Percentiles rank a stretch among this genome's conserved stretches.
Evolutionary conservation across 2,113 vertebrate genomes (phyloP).

Genomic region (Pardalotus punctatus): DNA sequence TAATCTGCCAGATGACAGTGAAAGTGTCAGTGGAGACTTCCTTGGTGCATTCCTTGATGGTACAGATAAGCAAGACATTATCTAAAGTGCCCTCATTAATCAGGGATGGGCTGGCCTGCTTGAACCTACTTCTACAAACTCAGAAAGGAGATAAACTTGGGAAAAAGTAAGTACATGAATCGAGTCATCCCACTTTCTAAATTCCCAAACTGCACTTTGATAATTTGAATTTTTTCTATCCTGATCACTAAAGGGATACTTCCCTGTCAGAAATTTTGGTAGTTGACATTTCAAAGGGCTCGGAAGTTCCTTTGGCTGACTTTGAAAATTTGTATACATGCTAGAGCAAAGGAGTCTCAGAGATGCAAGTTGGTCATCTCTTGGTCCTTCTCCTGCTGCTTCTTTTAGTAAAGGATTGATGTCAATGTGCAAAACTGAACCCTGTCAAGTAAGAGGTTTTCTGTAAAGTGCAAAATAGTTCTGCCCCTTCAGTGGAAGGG

Average conservation of each 20-base stretch:
- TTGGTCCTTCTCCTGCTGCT: background rate
- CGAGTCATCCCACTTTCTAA: background rate
- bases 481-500: background rate
- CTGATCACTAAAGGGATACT: background rate
- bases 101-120: constrained; percentile 84
- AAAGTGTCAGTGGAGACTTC: constrained; percentile 84
- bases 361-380: background rate
- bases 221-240: background rate
- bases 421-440: background rate
- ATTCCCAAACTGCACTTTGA: background rate
- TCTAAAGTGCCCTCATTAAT: constrained; percentile 72
- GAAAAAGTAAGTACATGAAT: constrained; percentile 77
- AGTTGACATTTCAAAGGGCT: background rate
- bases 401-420: background rate
- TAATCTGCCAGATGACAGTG: constrained; percentile 89
- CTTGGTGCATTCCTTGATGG: constrained; percentile 81
- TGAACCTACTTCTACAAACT: constrained; percentile 89
- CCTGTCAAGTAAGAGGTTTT: background rate
- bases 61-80: constrained; percentile 83
- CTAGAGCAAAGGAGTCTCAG: background rate
- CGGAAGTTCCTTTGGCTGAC: background rate
- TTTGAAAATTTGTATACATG: background rate
- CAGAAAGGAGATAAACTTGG: constrained; percentile 82
- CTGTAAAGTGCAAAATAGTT: background rate
- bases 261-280: background rate